Base-by-base conservation (phyloP, 1,140 invertebrate genomes). In the Pygmarrhopalites habei region DNA sequence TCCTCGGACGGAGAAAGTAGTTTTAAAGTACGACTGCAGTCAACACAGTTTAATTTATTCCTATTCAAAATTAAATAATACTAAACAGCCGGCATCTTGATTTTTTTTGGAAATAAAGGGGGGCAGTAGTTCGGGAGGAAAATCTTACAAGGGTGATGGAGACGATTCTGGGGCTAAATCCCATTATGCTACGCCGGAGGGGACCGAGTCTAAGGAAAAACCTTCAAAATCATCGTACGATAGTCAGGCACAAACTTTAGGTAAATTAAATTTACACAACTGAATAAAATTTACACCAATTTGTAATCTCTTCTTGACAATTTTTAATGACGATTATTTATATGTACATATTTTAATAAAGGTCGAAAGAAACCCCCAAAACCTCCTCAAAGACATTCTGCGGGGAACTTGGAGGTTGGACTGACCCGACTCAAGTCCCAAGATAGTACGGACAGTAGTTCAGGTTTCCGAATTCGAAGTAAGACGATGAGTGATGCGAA, bases 311-410 rank as follows among this genome's bases (percentile, higher is more conserved):
- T 49, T 53, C 51, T 7, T 28, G 32, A 4, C n/a, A n/a, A n/a
- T n/a, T n/a, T n/a, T n/a, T n/a, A n/a, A n/a, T n/a, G n/a, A n/a
- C n/a, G n/a, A n/a, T n/a, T n/a, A n/a, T n/a, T n/a, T n/a, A n/a
- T n/a, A n/a, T n/a, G n/a, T n/a, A n/a, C n/a, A n/a, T n/a, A n/a
- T n/a, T n/a, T n/a, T n/a, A 35, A 7, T 35, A 59, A 58, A 49
- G 74, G 74, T 29, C 83, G 85, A 65, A 76, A 74, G 71, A 82
- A 83, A 68, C 67, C 72, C 53, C 82, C 83, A 44, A 85, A 86
- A 30, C 83, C 85, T 68, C 85, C 85, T 52, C 92, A 95, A 72
- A 80, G 91, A 58, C 87, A 93, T 73, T 94, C 92, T 39, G 90
- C 92, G 62, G 90, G 89, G 43, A 86, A 89, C 70, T 87, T 93